Evolutionary conservation across 2,797 vertebrate species (phyloP).

Genomic region (Carapus acus): DNA sequence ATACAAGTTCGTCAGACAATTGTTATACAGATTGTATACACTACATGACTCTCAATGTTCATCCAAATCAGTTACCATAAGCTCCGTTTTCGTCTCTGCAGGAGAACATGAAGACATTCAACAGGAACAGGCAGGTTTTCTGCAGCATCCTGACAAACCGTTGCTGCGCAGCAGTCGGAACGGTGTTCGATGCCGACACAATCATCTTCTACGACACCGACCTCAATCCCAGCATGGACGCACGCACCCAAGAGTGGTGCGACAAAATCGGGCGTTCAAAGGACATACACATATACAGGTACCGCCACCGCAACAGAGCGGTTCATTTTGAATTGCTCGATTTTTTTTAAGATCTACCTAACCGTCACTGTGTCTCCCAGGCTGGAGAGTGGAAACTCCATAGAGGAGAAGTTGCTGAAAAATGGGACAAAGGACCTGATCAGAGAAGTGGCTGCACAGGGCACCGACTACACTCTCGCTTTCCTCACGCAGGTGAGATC

Average conservation of each 20-base stretch:
- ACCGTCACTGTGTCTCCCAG: conserved; percentile 51
- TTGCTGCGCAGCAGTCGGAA: conserved; percentile 84
- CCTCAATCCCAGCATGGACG: conserved; percentile 90
- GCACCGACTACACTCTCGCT: conserved; percentile 88
- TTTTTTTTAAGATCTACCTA: too few species aligned
- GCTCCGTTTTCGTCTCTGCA: conserved; percentile 41
- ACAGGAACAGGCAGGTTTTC: conserved; percentile 84
- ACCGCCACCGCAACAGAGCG: background rate
- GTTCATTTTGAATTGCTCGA: background rate
- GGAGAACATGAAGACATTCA: conserved; percentile 87
- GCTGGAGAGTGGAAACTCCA: conserved; percentile 89
- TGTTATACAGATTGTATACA: too few species aligned
- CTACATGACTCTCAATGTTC: background rate
- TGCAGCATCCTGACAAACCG: conserved; percentile 90
- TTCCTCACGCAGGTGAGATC: conserved; percentile 86
- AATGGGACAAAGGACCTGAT: conserved; percentile 93
- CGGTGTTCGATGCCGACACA: conserved; percentile 86
- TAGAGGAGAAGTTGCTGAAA: conserved; percentile 92
- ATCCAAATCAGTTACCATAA: background rate
- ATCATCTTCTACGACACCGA: conserved; percentile 93
- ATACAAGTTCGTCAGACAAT: too few species aligned
- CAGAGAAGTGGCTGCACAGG: conserved; percentile 91
- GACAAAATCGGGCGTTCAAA: conserved; percentile 90
- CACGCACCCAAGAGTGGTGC: conserved; percentile 91
- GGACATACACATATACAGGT: conserved; percentile 96